Evolutionary conservation across 2,113 vertebrate genomes (phyloP), one percentile per base, ranked within the genome.

Genomic region (Delphinus delphis): DNA sequence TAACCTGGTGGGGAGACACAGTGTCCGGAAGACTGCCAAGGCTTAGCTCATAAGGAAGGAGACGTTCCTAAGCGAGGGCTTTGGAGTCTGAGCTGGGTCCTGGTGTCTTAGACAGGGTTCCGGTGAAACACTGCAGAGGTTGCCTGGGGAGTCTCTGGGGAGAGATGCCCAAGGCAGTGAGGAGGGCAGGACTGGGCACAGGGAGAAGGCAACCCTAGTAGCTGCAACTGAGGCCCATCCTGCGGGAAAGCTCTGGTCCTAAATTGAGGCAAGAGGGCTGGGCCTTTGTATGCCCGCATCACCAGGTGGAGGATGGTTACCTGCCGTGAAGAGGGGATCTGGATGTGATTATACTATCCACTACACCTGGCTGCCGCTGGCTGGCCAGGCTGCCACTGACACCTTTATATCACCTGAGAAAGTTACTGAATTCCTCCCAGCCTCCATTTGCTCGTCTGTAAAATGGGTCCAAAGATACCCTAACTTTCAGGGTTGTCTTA

Each of bases 371-470:
- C 20, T 55, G 31, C 12, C 36, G 26, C 62, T 17, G 62, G 12
- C 33, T 53, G 47, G 14, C 12, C 47, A 8, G 31, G 47, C 20
- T 47, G 21, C 20, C 44, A 23, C 62, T 31, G 62, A n/a, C 44
- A 36, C 31, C 38, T 79, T 31, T n/a, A 13, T 8, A n/a, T 31
- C 36, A 44, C 47, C 47, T 41, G 23, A 80, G 50, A 53, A 87
- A 28, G 79, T 50, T 31, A 41, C 60, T 68, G 15, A 9, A 33
- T 25, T 7, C 26, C 8, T 74, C 11, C 31, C 10, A 12, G 31
- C 47, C 63, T 93, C 63, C 60, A 47, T 93, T 88, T 90, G 13
- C 62, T 65, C 53, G 28, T 82, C 62, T 94, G 67, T 50, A 86
- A 88, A 73, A 92, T 60, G 79, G 50, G 36, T 70, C 33, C 11